phyloP scores from a whole-genome alignment of 2,888 invertebrate species.

The Hartigia nigra region DNA sequence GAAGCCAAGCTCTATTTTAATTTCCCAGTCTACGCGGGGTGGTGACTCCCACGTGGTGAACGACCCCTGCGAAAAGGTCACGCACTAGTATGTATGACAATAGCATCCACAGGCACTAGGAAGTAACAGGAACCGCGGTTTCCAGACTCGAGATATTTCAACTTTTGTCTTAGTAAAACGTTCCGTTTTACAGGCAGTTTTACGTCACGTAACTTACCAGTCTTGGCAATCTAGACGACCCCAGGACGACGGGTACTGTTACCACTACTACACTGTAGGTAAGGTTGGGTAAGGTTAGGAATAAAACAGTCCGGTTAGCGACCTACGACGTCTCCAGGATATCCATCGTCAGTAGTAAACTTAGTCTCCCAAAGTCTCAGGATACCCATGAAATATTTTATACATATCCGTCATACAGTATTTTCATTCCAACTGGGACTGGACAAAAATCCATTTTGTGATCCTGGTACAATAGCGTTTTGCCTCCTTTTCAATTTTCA shows the following conservation, averaged over 20 bases:
- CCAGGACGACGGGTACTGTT: conserved; percentile 40
- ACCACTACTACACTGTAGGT: conserved; percentile 25
- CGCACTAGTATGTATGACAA: conserved; percentile 5
- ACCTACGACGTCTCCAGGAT: conserved; percentile 32
- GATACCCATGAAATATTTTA: neutral
- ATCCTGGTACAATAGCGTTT: neutral
- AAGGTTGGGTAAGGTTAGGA: conserved; percentile 50
- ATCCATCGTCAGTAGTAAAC: neutral
- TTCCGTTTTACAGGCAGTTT: conserved; percentile 44
- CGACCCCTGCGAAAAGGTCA: conserved; percentile 31
- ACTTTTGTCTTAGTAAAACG: neutral
- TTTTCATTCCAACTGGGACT: neutral
- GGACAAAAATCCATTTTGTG: neutral
- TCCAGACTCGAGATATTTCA: neutral
- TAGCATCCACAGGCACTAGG: conserved; percentile 13
- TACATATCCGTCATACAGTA: neutral
- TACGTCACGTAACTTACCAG: conserved; percentile 47
- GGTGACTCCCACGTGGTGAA: conserved; percentile 26
- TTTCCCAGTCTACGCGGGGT: neutral
- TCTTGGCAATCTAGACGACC: conserved; percentile 44
- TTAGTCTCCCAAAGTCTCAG: neutral
- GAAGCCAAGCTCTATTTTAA: conserved; percentile 3
- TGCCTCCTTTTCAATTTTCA: too few relatives aligned
- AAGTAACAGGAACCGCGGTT: conserved; percentile 10
- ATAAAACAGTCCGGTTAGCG: conserved; percentile 41